Percentiles rank a stretch among this genome's conserved stretches.
These are phyloP conservation scores for Rhinogobius similis DNA, from an alignment of 2,113 vertebrate species.

Conservation along the genomic window DNA sequence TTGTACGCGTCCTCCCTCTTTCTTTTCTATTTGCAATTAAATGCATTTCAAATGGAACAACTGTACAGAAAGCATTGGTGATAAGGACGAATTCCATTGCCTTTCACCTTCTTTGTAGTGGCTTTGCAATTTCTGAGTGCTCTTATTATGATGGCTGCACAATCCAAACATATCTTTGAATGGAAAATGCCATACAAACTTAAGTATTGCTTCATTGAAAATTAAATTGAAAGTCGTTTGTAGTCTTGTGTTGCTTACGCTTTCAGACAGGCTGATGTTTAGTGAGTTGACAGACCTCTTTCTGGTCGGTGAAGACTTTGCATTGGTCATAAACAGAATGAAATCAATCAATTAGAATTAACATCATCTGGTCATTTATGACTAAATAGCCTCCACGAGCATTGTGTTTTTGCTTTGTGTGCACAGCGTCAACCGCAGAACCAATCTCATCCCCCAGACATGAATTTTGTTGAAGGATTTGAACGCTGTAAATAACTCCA, in stretches of 20 bases:
- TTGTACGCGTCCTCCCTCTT: slow-evolving; percentile 75
- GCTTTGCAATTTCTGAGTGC: slow-evolving; percentile 75
- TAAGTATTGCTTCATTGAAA: slow-evolving; percentile 79
- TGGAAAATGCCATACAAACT: slow-evolving; percentile 72
- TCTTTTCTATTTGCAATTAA: slow-evolving; percentile 86
- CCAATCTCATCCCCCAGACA: slow-evolving; percentile 81
- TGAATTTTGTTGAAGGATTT: slow-evolving; percentile 80
- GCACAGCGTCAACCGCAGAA: slow-evolving; percentile 74
- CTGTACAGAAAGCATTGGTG: slow-evolving; percentile 79
- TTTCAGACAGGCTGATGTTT: slow-evolving; percentile 51
- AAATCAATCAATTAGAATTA: slow-evolving; percentile 77
- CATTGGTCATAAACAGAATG: slow-evolving; percentile 67
- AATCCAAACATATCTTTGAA: slow-evolving; percentile 77
- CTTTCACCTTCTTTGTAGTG: slow-evolving; percentile 78
- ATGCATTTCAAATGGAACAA: slow-evolving; percentile 85
- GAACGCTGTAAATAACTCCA: slow-evolving; percentile 84
- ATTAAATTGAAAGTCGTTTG: slow-evolving; percentile 80
- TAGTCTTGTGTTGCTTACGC: slow-evolving; percentile 50
- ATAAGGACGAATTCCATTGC: slow-evolving; percentile 79
- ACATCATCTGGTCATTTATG: slow-evolving; percentile 77
- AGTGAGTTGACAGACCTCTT: slow-evolving; percentile 60
- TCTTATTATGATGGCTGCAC: slow-evolving; percentile 73
- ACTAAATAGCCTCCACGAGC: slow-evolving; percentile 63
- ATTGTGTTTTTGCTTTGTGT: slow-evolving; percentile 80
- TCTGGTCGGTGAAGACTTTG: slow-evolving; percentile 64